Evolutionary conservation across 1,140 invertebrate genomes (phyloP), one percentile per base, ranked within the genome.

Genomic region (Sweltsa coloradensis): DNA sequence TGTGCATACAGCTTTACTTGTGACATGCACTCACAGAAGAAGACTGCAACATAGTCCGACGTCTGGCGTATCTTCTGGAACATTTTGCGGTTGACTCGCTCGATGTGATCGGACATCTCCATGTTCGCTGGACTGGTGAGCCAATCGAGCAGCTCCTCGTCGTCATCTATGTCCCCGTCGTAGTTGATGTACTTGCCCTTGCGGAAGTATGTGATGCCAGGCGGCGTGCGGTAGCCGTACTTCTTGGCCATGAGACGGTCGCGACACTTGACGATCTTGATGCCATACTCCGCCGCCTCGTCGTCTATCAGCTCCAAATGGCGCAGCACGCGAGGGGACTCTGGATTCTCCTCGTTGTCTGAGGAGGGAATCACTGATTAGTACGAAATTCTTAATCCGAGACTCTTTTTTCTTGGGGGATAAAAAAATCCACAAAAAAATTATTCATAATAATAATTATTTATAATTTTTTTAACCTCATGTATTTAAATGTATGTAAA

Each of bases 221-320:
- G 89, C 23, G 87, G 87, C 60, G 88, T 85, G 53, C 89, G 73
- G 59, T 79, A 89, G 1, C 90, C 89, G 64, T 90, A 92, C 60
- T 94, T 95, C 64, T 95, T 95, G 2, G 90, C 89, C 85, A 96
- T 93, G 14, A 94, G 59, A 18, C 81, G 73, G 66, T 95, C 89
- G 56, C 76, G 79, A 69, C 88, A 88, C 70, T 93, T 89, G 0
- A 90, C 87, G 45, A 95, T 81, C 68, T 89, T 86, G 52, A 94
- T 90, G 44, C 89, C 89, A 66, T 90, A 96, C 63, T 93, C 86
- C 1, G 79, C 68, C 13, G 88, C 89, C 68, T 94, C 89, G 56
- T 92, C 88, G 55, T 93, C 89, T 53, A 94, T 93, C 36, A 92
- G 66, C 65, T 93, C 89, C 27, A 94, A 75, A 58, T 91, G 85